Evolutionary conservation across 2,113 vertebrate genomes (phyloP).

Genomic region (Indri indri): DNA sequence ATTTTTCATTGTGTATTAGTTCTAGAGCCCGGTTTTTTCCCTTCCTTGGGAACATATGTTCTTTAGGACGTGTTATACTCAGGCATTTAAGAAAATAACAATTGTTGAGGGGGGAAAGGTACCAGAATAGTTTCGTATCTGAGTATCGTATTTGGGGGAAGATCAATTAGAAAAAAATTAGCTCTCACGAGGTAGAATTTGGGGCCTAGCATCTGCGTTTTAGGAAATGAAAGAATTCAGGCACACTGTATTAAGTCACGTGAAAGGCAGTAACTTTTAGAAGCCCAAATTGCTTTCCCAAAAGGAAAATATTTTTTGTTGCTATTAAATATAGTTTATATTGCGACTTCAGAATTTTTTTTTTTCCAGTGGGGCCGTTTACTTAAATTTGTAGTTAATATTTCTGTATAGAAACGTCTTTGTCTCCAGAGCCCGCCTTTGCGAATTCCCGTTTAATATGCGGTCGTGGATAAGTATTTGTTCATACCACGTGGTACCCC

Average conservation of each 20-base stretch:
- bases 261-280: conserved; percentile 72
- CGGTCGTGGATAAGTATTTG: conserved; percentile 81
- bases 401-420: conserved; percentile 83
- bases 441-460: conserved; percentile 79
- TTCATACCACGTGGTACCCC: conserved; percentile 76
- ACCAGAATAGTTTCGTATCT: conserved; percentile 80
- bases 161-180: conserved; percentile 35
- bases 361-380: conserved; percentile 72
- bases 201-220: conserved; percentile 71
- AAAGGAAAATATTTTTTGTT: conserved; percentile 69
- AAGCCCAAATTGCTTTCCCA: conserved; percentile 65
- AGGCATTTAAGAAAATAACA: conserved; percentile 82
- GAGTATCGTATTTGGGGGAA: conserved; percentile 72
- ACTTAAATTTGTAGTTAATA: conserved; percentile 81
- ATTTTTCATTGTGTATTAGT: conserved; percentile 89
- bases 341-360: conserved; percentile 72
- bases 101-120: conserved; percentile 67
- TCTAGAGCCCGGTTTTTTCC: conserved; percentile 81
- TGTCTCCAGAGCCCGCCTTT: conserved; percentile 77
- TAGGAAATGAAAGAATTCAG: conserved; percentile 75
- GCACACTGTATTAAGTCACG: conserved; percentile 57
- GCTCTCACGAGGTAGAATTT: conserved; percentile 69
- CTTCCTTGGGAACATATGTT: conserved; percentile 79
- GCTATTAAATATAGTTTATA: conserved; percentile 57
- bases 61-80: conserved; percentile 75